Evolutionary conservation across 1,140 invertebrate genomes (phyloP).

Genomic region (Ylistrum balloti): DNA sequence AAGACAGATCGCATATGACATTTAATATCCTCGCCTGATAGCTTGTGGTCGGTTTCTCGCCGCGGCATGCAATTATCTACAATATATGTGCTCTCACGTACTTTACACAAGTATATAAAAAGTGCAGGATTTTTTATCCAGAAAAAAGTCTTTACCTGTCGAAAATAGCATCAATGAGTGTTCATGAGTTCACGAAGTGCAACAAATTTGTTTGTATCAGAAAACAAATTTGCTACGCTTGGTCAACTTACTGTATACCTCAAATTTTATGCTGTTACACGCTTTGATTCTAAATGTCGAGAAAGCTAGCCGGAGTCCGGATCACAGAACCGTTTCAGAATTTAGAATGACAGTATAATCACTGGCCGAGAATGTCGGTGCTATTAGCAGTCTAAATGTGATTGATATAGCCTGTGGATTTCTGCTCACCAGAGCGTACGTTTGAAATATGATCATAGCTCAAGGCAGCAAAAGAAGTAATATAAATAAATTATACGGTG

Average conservation of each 20-base stretch:
- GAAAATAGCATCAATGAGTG: conserved; percentile 32
- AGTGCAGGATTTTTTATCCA: background rate
- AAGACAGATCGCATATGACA: conserved; percentile 26
- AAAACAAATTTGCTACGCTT: conserved; percentile 37
- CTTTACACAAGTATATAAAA: background rate
- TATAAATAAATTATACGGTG: conserved; percentile 48
- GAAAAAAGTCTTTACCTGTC: background rate
- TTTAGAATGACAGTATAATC: conserved; percentile 44
- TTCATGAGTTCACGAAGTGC: conserved; percentile 14
- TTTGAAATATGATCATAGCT: conserved; percentile 46
- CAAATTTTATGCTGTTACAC: conserved; percentile 47
- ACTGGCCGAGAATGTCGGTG: conserved; percentile 11
- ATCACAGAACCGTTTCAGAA: conserved; percentile 43
- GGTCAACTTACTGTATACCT: conserved; percentile 40
- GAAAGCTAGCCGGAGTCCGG: background rate
- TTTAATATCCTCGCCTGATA: background rate
- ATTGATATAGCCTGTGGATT: conserved; percentile 44
- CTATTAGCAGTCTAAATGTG: conserved; percentile 45
- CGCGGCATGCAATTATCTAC: conserved; percentile 25
- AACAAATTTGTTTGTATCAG: conserved; percentile 42
- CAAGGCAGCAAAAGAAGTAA: conserved; percentile 12
- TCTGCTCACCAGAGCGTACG: conserved; percentile 37
- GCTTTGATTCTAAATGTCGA: conserved; percentile 44
- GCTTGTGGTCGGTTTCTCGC: conserved; percentile 30
- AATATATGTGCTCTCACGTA: conserved; percentile 28